Conservation (phyloP, 2,888 invertebrate genomes). For the Volucella inflata region DNA sequence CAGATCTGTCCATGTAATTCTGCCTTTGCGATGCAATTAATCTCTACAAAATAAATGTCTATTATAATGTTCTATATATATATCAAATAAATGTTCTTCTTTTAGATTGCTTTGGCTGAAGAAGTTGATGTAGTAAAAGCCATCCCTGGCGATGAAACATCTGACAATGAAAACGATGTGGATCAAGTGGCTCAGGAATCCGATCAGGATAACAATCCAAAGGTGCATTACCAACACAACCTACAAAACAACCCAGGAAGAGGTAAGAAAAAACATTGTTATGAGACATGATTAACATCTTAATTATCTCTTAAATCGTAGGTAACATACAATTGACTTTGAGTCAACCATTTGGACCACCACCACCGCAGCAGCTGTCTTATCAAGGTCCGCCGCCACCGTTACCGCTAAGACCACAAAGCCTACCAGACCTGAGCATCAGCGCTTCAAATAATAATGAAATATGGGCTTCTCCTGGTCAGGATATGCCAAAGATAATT, state of each 20-base stretch:
- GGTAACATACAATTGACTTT: constrained; percentile 83
- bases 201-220: constrained; percentile 85
- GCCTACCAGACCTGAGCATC: constrained; percentile 81
- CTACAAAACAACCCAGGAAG: constrained; percentile 79
- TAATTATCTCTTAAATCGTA: constrained; percentile 81
- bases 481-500: constrained; percentile 96
- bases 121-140: constrained; percentile 88
- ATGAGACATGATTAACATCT: neutral
- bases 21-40: neutral
- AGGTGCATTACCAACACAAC: constrained; percentile 84
- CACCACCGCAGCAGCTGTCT: constrained; percentile 86
- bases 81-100: constrained; percentile 9
- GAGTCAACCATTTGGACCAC: constrained; percentile 85
- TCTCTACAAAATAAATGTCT: neutral
- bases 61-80: neutral
- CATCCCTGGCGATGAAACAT: constrained; percentile 85
- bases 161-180: constrained; percentile 86
- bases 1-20: no score
- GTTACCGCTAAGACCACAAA: constrained; percentile 79
- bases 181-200: constrained; percentile 91
- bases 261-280: constrained; percentile 77
- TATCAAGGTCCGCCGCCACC: constrained; percentile 90
- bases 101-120: constrained; percentile 84
- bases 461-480: constrained; percentile 93
- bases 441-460: constrained; percentile 86